Base-by-base conservation (phyloP, 2,113 vertebrate species). In the Archocentrus centrarchus region DNA sequence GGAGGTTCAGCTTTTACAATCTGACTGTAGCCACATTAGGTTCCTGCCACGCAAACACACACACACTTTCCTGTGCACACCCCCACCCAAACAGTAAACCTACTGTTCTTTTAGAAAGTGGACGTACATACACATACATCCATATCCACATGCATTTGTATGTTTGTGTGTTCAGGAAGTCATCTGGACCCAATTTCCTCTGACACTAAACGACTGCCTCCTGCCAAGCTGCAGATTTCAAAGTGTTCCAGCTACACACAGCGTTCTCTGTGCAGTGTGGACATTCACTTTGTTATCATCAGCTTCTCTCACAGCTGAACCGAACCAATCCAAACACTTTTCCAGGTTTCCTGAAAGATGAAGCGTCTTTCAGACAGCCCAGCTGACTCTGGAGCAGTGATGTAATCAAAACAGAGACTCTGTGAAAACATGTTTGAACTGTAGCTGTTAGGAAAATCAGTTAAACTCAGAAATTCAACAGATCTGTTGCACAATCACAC, bases 101-200 rank as follows among this genome's bases (percentile, higher is more conserved):
- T 24, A 39, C 39, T 44, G 63, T 44, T 44, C 44, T 11, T 30
- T 20, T 27, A 30, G 44, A 1, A 0, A 2, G 66, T 73, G 66
- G 66, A 13, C 30, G 17, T 53, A n/a, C 44, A 2, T 27, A 30
- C 4, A 17, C 63, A 68, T 47, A 6, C 24, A 27, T 47, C 39
- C 37, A 39, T 10, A 39, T 10, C 11, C 41, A 50, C 64, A 30
- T 70, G 64, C 27, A 7, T 68, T 18, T 35, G 35, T 24, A 9
- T 59, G 75, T 53, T 5, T 53, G 20, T 55, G 57, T 32, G 18
- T 59, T 44, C 44, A 63, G 63, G 35, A 86, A 81, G 64, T 79
- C 59, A 75, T 79, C 66, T 77, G 77, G 57, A 37, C 47, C 37
- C 44, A 63, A 32, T 80, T 80, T 87, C 76, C 60, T 63, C 2